These are phyloP conservation scores for Myotis davidii DNA, from an alignment of 2,113 vertebrate genomes.

Conservation along the genomic window DNA sequence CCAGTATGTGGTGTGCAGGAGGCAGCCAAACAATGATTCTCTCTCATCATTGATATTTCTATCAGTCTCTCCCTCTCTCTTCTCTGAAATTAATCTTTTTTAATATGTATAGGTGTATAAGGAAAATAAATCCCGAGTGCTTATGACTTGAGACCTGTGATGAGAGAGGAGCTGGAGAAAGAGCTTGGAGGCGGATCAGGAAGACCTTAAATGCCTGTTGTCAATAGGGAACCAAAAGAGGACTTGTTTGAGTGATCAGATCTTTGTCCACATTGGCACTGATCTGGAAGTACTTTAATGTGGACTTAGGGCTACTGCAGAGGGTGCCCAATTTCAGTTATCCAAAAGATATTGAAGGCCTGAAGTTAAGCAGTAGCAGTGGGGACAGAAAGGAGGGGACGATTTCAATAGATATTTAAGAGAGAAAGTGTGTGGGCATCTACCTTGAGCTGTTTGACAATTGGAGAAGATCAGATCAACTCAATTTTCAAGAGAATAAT, in stretches of 20 bases:
- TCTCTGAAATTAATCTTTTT: too few relatives aligned
- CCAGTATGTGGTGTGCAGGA: too few relatives aligned
- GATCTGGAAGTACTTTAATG: constrained; percentile 43
- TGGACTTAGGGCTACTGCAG: neutral
- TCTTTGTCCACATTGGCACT: neutral
- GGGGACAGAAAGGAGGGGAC: constrained; percentile 67
- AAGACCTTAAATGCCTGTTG: neutral
- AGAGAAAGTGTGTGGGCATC: constrained; percentile 3
- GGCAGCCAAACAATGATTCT: too few relatives aligned
- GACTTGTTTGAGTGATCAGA: neutral
- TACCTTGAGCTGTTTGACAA: neutral
- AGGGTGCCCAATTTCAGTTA: neutral
- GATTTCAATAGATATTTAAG: constrained; percentile 43
- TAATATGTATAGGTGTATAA: neutral
- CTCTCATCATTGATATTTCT: too few relatives aligned
- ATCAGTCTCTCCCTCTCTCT: too few relatives aligned
- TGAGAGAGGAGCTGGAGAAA: constrained; percentile 7
- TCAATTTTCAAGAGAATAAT: constrained; percentile 23
- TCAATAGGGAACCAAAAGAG: constrained; percentile 1
- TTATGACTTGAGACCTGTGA: neutral
- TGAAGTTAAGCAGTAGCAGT: constrained; percentile 4
- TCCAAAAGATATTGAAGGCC: neutral
- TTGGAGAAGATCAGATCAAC: constrained; percentile 26
- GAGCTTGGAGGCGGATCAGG: neutral
- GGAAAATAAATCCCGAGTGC: neutral